Conservation (phyloP, 1,140 invertebrate species). For the Hormaphis cornu region DNA sequence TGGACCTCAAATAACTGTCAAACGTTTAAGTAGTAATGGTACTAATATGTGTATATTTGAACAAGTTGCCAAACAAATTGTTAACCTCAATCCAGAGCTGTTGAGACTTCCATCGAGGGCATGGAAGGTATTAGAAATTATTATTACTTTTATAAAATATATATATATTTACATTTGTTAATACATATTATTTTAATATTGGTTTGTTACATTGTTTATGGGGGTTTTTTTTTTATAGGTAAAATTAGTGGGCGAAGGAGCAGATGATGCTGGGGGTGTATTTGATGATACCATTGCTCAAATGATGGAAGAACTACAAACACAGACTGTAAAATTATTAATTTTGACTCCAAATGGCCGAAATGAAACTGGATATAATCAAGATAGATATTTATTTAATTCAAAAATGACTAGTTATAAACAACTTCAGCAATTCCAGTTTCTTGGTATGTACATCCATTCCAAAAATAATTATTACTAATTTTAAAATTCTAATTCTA, state of each 20-base stretch:
- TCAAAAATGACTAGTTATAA: slow-evolving; percentile 46
- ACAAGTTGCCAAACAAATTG: slow-evolving; percentile 56
- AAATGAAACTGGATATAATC: slow-evolving; percentile 53
- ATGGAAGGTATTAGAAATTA: slow-evolving; percentile 50
- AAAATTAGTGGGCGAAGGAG: slow-evolving; percentile 55
- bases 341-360: slow-evolving; percentile 50
- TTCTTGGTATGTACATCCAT: slow-evolving; percentile 44
- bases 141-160: neutral
- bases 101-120: slow-evolving; percentile 54
- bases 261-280: slow-evolving; percentile 60
- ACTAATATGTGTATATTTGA: slow-evolving; percentile 51
- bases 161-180: neutral
- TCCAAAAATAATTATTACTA: slow-evolving; percentile 12
- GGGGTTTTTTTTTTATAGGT: slow-evolving; percentile 41
- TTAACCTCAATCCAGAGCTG: slow-evolving; percentile 50
- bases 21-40: slow-evolving; percentile 50
- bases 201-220: no score
- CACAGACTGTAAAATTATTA: slow-evolving; percentile 46
- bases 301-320: slow-evolving; percentile 54
- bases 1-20: slow-evolving; percentile 56
- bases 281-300: slow-evolving; percentile 65
- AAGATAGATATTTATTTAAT: slow-evolving; percentile 55
- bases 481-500: no score
- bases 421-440: slow-evolving; percentile 51
- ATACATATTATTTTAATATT: no score